phyloP scores from a whole-genome alignment of 2,113 vertebrate species.

The Cardinalis cardinalis region DNA sequence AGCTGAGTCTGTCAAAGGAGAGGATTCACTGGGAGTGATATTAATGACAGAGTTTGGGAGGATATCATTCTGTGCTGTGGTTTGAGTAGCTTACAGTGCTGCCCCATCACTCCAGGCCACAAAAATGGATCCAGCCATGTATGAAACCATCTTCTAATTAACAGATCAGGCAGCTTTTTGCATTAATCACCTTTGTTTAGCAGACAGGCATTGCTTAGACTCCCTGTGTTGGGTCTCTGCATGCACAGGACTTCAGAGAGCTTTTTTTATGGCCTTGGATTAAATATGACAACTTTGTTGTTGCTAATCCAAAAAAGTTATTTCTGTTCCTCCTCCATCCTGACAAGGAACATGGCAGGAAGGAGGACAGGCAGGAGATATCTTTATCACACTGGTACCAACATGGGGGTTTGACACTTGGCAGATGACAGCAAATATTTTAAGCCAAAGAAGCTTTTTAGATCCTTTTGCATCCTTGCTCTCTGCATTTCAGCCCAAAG shows the following conservation, averaged over 20 bases:
- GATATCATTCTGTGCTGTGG: neutral
- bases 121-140: neutral
- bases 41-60: neutral
- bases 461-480: neutral
- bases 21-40: neutral
- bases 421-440: neutral
- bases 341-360: neutral
- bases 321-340: neutral
- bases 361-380: neutral
- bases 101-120: neutral
- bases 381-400: neutral
- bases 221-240: neutral
- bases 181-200: constrained; percentile 12
- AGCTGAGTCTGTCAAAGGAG: neutral
- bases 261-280: neutral
- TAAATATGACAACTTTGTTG: neutral
- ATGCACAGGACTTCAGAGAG: neutral
- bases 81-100: neutral
- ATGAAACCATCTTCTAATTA: neutral
- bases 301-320: neutral
- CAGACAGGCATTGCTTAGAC: neutral
- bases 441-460: neutral
- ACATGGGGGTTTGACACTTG: neutral
- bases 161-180: neutral
- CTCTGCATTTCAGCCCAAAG: neutral